These are phyloP conservation scores for Podiceps cristatus DNA, from an alignment of 2,113 vertebrate genomes.

Conservation along the genomic window DNA sequence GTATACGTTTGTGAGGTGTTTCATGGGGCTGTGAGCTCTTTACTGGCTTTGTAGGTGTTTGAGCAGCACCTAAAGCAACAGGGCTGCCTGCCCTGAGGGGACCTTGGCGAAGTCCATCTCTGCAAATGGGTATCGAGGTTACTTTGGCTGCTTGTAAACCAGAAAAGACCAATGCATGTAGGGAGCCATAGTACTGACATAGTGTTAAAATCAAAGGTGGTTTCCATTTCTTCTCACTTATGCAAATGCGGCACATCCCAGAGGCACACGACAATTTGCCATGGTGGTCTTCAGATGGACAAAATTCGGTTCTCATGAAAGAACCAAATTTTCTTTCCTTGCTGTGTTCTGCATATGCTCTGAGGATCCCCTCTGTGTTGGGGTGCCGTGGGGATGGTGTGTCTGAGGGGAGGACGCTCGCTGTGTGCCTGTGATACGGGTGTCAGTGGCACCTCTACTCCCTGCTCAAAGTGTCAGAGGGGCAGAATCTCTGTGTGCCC, in stretches of 20 bases:
- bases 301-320: background rate
- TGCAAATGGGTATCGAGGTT: background rate
- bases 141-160: background rate
- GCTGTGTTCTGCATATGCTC: background rate
- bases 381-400: background rate
- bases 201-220: background rate
- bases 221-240: background rate
- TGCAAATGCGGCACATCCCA: background rate
- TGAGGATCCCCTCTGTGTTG: background rate
- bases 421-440: background rate
- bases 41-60: background rate
- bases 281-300: background rate
- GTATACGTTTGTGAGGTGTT: background rate
- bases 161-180: background rate
- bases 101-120: background rate
- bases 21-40: background rate
- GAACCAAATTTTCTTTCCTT: background rate
- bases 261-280: background rate
- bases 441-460: background rate
- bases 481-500: background rate
- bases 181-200: background rate
- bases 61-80: background rate
- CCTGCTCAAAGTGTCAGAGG: background rate
- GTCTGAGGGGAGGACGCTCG: fast-evolving
- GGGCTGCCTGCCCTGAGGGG: background rate